phyloP scores from a whole-genome alignment of 1,140 invertebrate species.

The Ganaspis sp. region DNA sequence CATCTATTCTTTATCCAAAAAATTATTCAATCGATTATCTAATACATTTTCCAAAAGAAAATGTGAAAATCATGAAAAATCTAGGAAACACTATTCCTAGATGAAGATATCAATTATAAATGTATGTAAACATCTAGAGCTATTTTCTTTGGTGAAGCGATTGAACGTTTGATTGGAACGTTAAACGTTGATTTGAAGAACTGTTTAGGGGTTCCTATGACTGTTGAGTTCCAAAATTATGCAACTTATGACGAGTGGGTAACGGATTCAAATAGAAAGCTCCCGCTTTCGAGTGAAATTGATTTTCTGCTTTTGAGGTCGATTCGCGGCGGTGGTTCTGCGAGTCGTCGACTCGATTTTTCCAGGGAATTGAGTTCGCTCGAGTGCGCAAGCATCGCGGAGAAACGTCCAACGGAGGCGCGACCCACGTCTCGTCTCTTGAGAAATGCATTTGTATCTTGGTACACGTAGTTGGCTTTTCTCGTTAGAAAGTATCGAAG shows the following conservation, averaged over 20 bases:
- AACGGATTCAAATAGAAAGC: conserved; percentile 67
- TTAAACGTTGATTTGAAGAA: no score
- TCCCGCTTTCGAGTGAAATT: conserved; percentile 54
- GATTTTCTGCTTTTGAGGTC: conserved; percentile 45
- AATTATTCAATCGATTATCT: no score
- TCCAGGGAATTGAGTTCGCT: conserved; percentile 16
- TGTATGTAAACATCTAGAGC: no score
- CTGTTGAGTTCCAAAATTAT: conserved; percentile 65
- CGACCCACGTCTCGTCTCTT: conserved; percentile 23
- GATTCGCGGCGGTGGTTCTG: conserved; percentile 12
- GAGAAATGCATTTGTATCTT: conserved; percentile 30
- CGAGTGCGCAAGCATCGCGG: conserved; percentile 27
- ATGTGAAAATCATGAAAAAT: no score
- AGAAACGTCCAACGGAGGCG: conserved; percentile 28
- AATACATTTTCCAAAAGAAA: no score
- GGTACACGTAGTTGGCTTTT: background rate
- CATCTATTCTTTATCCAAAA: no score
- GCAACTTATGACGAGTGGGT: conserved; percentile 65
- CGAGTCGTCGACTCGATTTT: conserved; percentile 17
- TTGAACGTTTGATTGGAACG: no score
- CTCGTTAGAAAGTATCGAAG: conserved; percentile 20
- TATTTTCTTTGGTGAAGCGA: no score
- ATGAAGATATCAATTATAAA: no score
- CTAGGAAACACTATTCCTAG: no score
- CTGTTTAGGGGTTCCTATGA: no score